Percentiles rank a stretch among this genome's conserved stretches.
Evolutionary conservation across 2,113 vertebrate species (phyloP).

Genomic region (Glaucomys volans): DNA sequence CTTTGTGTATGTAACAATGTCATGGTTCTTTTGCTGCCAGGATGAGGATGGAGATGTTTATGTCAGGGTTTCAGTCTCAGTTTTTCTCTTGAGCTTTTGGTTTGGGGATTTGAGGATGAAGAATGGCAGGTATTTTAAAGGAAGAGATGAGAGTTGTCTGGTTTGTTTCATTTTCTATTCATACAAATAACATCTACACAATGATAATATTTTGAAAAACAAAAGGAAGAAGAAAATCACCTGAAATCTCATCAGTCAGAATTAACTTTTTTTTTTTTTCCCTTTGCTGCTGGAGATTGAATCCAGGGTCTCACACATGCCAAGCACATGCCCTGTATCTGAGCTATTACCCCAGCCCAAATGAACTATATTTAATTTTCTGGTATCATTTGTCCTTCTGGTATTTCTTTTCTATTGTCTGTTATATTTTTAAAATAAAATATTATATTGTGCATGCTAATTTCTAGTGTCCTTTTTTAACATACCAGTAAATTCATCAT

Average conservation of each 20-base stretch:
- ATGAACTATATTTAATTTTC: constrained; percentile 15
- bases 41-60: not conserved
- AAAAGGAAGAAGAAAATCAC: not conserved
- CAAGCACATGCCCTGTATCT: not conserved
- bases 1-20: not conserved
- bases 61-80: not conserved
- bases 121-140: not conserved
- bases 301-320: not conserved
- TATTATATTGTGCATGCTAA: not conserved
- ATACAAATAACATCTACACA: not conserved
- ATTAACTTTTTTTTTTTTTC: not conserved
- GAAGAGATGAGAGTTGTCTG: not conserved
- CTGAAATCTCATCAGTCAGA: not conserved
- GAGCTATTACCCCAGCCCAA: not conserved
- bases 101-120: not conserved
- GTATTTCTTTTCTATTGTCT: not conserved
- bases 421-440: not conserved
- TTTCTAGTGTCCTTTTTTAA: constrained; percentile 11
- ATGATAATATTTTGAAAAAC: not conserved
- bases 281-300: not conserved
- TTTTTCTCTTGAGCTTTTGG: not conserved
- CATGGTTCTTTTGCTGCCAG: not conserved
- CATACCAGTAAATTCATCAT: not conserved
- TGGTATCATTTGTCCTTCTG: not conserved
- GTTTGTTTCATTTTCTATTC: constrained; percentile 27